phyloP scores from a whole-genome alignment of 1,140 invertebrate genomes.

The Trichonephila clavata region DNA sequence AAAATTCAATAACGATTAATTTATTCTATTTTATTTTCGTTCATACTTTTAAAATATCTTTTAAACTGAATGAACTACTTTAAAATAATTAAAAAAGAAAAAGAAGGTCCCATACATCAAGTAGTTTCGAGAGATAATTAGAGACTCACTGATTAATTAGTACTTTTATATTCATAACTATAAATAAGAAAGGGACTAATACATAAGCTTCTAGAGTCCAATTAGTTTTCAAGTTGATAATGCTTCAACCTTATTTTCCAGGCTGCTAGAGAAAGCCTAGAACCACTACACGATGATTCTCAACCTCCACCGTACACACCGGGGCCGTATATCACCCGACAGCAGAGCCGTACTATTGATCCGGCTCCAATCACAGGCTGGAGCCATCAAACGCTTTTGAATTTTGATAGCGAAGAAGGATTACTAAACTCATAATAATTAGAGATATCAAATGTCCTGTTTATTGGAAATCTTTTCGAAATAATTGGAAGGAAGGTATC shows the following conservation, averaged over 20 bases:
- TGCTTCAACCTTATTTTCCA: background rate
- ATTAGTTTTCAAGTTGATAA: too few relatives aligned
- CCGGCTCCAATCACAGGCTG: slow-evolving; percentile 12
- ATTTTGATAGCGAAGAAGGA: slow-evolving; percentile 20
- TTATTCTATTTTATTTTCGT: too few relatives aligned
- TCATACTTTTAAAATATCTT: too few relatives aligned
- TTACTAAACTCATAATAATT: background rate
- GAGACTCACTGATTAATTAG: too few relatives aligned
- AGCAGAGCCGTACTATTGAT: background rate
- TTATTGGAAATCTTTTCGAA: background rate
- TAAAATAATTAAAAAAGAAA: too few relatives aligned
- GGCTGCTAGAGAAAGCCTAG: background rate
- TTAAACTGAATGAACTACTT: too few relatives aligned
- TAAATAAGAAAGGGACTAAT: too few relatives aligned
- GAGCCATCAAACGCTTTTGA: slow-evolving; percentile 45
- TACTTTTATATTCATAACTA: too few relatives aligned
- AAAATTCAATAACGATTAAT: too few relatives aligned
- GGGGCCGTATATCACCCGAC: background rate
- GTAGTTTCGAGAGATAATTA: too few relatives aligned
- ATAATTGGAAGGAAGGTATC: background rate
- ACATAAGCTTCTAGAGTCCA: too few relatives aligned
- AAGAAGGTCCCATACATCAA: too few relatives aligned
- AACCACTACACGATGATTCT: background rate
- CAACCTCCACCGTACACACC: slow-evolving; percentile 25
- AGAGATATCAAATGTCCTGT: background rate